A percentile compares a stretch with the other conserved stretches of the same genome.
Conservation (phyloP, 2,113 vertebrate genomes). For the Nycticryphes semicollaris region DNA sequence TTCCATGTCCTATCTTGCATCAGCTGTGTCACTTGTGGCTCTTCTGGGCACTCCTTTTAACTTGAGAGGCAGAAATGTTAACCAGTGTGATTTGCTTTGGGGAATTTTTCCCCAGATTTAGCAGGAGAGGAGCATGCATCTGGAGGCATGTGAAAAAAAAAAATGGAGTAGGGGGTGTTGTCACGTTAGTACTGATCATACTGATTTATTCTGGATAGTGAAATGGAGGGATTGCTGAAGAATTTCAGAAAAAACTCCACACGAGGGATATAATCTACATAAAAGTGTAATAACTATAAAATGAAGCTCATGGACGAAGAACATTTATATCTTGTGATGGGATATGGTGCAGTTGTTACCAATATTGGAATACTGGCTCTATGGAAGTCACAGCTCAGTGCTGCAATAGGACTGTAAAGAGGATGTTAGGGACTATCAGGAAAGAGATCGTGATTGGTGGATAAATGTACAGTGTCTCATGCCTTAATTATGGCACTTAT, state of each 20-base stretch:
- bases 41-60: background rate
- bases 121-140: background rate
- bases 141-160: background rate
- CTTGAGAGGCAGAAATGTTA: background rate
- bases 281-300: background rate
- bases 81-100: background rate
- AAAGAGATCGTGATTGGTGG: background rate
- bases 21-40: accelerated
- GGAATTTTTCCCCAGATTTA: background rate
- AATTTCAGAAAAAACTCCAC: background rate
- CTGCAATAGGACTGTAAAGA: background rate
- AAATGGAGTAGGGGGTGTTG: background rate
- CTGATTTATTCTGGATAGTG: background rate
- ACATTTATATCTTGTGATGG: background rate
- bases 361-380: background rate
- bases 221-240: background rate
- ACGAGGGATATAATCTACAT: background rate
- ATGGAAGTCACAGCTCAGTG: background rate
- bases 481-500: background rate
- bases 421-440: background rate
- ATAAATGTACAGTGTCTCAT: background rate
- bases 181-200: background rate
- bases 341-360: background rate
- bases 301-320: background rate
- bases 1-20: background rate